Evolutionary conservation across 2,888 invertebrate genomes (phyloP).

Genomic region (Hypomecis punctinalis): DNA sequence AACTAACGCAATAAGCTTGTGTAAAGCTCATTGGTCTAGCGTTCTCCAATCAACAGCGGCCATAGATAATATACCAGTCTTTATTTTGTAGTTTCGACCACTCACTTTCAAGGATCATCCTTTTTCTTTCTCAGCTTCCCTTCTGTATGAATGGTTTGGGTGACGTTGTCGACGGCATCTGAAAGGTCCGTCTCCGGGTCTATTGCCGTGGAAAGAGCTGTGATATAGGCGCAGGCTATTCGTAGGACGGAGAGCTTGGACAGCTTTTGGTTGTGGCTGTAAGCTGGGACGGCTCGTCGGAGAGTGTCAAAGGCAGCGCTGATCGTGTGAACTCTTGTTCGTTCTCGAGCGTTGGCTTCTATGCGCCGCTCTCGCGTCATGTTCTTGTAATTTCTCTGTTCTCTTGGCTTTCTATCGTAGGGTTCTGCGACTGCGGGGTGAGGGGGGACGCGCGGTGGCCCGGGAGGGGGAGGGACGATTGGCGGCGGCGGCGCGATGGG

Average conservation of each 20-base stretch:
- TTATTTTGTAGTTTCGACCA: slow-evolving; percentile 22
- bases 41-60: slow-evolving; percentile 4
- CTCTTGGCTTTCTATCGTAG: slow-evolving; percentile 86
- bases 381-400: slow-evolving; percentile 96
- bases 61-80: slow-evolving; percentile 20
- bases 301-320: slow-evolving; percentile 97
- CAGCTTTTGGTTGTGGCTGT: slow-evolving; percentile 96
- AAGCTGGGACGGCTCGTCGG: slow-evolving; percentile 93
- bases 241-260: slow-evolving; percentile 96
- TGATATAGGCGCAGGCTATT: slow-evolving; percentile 97
- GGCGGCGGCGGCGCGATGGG: slow-evolving; percentile 58
- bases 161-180: slow-evolving; percentile 93
- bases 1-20: not conserved
- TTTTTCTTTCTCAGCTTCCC: slow-evolving; percentile 95
- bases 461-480: slow-evolving; percentile 45
- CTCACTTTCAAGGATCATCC: slow-evolving; percentile 85
- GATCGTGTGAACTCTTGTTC: slow-evolving; percentile 97
- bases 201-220: slow-evolving; percentile 91
- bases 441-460: slow-evolving; percentile 80
- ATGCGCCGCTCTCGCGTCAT: slow-evolving; percentile 97
- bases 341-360: slow-evolving; percentile 96
- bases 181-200: slow-evolving; percentile 88
- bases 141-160: slow-evolving; percentile 96
- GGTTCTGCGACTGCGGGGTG: slow-evolving; percentile 80
- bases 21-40: too few relatives aligned